Conservation (phyloP, 2,797 vertebrate genomes). For the Sebastes itinus region DNA sequence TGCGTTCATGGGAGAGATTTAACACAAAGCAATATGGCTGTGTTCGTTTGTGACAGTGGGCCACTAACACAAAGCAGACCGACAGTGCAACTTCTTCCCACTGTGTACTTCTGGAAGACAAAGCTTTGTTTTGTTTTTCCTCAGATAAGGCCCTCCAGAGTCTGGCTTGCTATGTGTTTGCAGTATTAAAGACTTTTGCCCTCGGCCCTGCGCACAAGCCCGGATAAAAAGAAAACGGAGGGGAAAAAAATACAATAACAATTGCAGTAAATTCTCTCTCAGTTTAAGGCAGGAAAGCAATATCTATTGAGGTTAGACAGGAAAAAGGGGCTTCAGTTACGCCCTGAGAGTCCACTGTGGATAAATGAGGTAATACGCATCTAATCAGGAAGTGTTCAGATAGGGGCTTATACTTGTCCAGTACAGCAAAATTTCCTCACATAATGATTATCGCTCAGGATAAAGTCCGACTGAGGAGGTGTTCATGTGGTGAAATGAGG, state of each 20-base stretch:
- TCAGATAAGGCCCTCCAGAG: slow-evolving; percentile 43
- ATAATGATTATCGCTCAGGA: slow-evolving; percentile 65
- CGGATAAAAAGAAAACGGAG: slow-evolving; percentile 18
- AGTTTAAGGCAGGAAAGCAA: slow-evolving; percentile 46
- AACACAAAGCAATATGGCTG: background rate
- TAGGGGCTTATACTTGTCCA: slow-evolving; percentile 27
- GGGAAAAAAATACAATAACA: slow-evolving; percentile 7
- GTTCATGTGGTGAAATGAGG: slow-evolving; percentile 49
- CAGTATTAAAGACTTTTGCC: slow-evolving; percentile 56
- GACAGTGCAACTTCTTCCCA: slow-evolving; percentile 21
- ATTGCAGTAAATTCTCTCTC: slow-evolving; percentile 21
- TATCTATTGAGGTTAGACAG: slow-evolving; percentile 36
- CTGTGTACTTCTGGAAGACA: slow-evolving; percentile 37
- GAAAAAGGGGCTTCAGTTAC: slow-evolving; percentile 30
- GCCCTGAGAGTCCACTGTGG: slow-evolving; percentile 7
- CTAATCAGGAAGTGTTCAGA: slow-evolving; percentile 67
- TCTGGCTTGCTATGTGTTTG: slow-evolving; percentile 39
- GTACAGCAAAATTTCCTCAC: slow-evolving; percentile 49
- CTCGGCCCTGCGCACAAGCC: slow-evolving; percentile 5
- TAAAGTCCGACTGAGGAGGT: slow-evolving; percentile 48
- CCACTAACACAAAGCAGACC: slow-evolving; percentile 21
- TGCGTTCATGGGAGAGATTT: background rate
- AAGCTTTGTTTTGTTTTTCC: slow-evolving; percentile 52
- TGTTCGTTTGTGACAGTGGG: slow-evolving; percentile 13
- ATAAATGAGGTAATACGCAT: slow-evolving; percentile 57